Conservation (phyloP, 2,888 invertebrate genomes). For the Drosophila sordidula region DNA sequence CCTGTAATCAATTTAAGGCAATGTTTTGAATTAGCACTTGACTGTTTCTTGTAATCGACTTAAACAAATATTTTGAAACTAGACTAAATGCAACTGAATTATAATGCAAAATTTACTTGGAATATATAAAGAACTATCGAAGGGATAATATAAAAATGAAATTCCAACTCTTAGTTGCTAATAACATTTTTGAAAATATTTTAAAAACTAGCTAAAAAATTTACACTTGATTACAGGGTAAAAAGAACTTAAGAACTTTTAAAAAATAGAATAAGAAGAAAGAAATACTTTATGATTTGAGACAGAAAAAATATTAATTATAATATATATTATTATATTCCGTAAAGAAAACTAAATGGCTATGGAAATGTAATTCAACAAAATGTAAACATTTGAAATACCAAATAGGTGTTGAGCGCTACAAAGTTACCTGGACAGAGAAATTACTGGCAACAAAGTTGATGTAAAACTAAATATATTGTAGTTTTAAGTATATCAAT, state of each 20-base stretch:
- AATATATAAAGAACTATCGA: no score
- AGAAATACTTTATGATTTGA: not conserved
- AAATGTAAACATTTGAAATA: conserved; percentile 4
- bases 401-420: conserved; percentile 26
- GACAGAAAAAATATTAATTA: not conserved
- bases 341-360: not conserved
- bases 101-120: no score
- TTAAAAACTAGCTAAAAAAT: no score
- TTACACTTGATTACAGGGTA: conserved; percentile 15
- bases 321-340: not conserved
- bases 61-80: not conserved
- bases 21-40: not conserved
- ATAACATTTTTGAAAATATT: no score
- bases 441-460: conserved; percentile 1
- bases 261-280: not conserved
- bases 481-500: not conserved
- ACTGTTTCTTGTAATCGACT: not conserved
- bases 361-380: not conserved
- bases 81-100: no score
- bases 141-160: no score
- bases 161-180: no score
- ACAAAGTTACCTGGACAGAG: conserved; percentile 32
- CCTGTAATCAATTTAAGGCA: conserved; percentile 4
- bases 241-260: not conserved
- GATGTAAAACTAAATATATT: not conserved